Evolutionary conservation across 2,797 vertebrate genomes (phyloP).

Genomic region (Danio choprae): DNA sequence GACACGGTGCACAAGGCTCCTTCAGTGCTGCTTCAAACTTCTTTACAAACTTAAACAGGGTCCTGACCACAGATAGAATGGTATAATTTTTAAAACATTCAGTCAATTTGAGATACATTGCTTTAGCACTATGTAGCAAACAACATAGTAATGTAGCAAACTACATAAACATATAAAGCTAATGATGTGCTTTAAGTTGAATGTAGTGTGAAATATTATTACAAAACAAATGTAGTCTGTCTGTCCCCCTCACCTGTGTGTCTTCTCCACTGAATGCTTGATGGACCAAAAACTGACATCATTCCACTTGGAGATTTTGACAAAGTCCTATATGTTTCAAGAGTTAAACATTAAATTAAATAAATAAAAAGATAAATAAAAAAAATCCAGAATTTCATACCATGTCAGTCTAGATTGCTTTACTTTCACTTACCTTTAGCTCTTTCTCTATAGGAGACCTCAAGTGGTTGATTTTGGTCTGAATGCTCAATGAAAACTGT

Average conservation of each 20-base stretch:
- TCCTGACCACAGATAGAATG: conserved; percentile 75
- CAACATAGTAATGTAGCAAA: too few species aligned
- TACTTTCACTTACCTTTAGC: conserved; percentile 83
- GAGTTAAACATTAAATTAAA: conserved; percentile 25
- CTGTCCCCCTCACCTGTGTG: conserved; percentile 87
- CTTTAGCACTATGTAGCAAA: neutral
- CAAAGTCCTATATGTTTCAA: conserved; percentile 86
- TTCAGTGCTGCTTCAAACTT: conserved; percentile 87
- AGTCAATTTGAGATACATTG: neutral
- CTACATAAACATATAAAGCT: too few species aligned
- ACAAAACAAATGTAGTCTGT: too few species aligned
- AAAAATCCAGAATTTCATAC: neutral
- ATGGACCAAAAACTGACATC: conserved; percentile 99
- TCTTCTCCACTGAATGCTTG: conserved; percentile 97
- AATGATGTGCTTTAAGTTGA: neutral
- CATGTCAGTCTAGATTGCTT: neutral
- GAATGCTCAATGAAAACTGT: conserved; percentile 87
- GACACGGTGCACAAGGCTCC: conserved; percentile 79
- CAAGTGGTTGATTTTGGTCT: conserved; percentile 83
- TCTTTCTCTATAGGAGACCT: conserved; percentile 95
- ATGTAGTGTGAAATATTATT: too few species aligned
- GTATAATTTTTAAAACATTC: neutral
- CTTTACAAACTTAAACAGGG: conserved; percentile 95
- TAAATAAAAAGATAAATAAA: neutral
- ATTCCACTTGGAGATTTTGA: conserved; percentile 97